Evolutionary conservation across 1,140 invertebrate genomes (phyloP), one percentile per base, ranked within the genome.

Genomic region (Ericerus pela): DNA sequence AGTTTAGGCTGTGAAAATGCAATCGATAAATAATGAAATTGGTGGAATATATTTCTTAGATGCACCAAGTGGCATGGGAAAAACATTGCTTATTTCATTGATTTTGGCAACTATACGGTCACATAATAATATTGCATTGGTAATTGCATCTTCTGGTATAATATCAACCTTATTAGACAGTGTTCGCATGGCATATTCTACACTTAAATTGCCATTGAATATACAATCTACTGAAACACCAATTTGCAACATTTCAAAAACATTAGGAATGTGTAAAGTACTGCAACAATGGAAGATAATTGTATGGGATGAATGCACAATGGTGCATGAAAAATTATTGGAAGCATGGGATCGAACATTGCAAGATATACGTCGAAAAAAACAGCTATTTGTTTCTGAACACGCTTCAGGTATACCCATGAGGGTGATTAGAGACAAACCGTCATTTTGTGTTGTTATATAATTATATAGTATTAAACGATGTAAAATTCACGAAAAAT

Each of bases 151-250:
- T 24, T 68, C 68, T 16, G 68, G 69, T 16, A 70, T 73, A 28
- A 69, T 66, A 12, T 65, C 70, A 30, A 72, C 67, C 31, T 60
- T 74, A 1, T 62, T 74, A 29, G 57, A 66, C 55, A 67, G 69
- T 60, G 75, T 73, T 24, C 58, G 68, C 63, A 78, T 72, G 30
- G 69, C 68, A 47, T 72, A 76, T 68, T 74, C 67, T 6, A 64
- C 66, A 52, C 70, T 78, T 24, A 74, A 73, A 62, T 58, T 73
- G 22, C 66, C 69, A 56, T 57, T 67, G 22, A 64, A 62, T 27
- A 27, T 72, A 10, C 53, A 62, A 22, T 37, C 1, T 11, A 38
- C 26, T 55, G 63, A 68, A 58, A 56, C 27, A 36, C 61, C 65
- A 56, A 62, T 56, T 29, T 72, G 67, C 53, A 70, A 67, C 36